Evolutionary conservation across 2,888 invertebrate genomes (phyloP), one percentile per base, ranked within the genome.

Genomic region (Catocala nupta): DNA sequence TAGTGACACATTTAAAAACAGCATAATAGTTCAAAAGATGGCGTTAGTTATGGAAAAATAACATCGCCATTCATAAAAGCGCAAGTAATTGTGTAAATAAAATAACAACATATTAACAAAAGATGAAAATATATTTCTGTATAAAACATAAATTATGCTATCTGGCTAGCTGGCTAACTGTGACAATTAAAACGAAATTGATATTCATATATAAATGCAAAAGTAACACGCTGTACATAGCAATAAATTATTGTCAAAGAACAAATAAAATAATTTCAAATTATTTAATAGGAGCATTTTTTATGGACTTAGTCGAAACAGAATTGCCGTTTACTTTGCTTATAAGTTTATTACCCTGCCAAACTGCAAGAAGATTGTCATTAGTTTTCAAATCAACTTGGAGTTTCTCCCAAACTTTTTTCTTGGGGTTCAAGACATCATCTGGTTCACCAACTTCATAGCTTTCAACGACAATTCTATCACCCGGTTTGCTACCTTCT

Each of bases 331-430:
- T 95, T 57, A 96, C 90, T 59, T 98, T 97, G 70, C 88, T 95
- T 61, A 97, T 85, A 70, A 99, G 91, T 80, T 96, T 95, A 89
- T 96, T 97, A 33, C 97, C 97, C 89, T 97, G 97, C 99, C 99
- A 99, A 57, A 97, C 96, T 53, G 98, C 98, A 70, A 96, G 87
- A 66, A 97, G 95, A 53, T 95, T 95, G 3, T 94, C 90, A 90
- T 96, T 96, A 1, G 97, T 96, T 85, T 96, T 96, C 25, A 98
- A 94, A 87, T 97, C 97, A 25, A 94, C 95, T 89, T 98, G 98
- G 47, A 99, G 88, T 88, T 98, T 98, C 80, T 99, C 99, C 99
- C 99, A 99, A n/a, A 98, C 95, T 94, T 99, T 99, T 92, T 99
- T 99, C 90, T 99, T 99, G 0, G 99, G 99, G 90, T 99, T 99